Evolutionary conservation across 2,797 vertebrate genomes (phyloP).

Genomic region (Sebastes baramenuke): DNA sequence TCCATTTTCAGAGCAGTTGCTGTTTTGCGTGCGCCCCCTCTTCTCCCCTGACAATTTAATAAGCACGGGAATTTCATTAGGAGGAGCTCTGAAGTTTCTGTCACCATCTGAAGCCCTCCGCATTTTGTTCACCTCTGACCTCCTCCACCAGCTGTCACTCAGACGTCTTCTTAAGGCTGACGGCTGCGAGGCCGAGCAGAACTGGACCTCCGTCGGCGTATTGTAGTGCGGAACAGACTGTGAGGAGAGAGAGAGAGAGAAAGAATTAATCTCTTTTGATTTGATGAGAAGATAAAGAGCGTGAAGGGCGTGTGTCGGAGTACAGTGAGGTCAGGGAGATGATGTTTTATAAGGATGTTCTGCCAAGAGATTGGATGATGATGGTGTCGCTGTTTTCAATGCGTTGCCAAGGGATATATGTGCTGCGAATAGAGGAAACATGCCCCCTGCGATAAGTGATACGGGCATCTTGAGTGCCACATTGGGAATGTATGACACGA

Average conservation of each 20-base stretch:
- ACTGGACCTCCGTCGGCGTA: background rate
- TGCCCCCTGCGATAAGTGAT: slow-evolving; percentile 66
- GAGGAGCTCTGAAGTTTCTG: slow-evolving; percentile 43
- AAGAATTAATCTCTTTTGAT: background rate
- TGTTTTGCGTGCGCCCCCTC: slow-evolving; percentile 13
- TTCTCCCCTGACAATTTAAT: slow-evolving; percentile 53
- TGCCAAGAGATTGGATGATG: slow-evolving; percentile 37
- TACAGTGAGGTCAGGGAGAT: slow-evolving; percentile 25
- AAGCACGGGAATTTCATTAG: slow-evolving; percentile 58
- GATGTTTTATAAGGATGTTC: slow-evolving; percentile 23
- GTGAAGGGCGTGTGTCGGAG: background rate
- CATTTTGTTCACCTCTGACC: slow-evolving; percentile 51
- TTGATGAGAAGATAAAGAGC: background rate
- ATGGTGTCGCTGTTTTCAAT: slow-evolving; percentile 28
- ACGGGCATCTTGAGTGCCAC: slow-evolving; percentile 57
- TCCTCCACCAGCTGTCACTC: slow-evolving; percentile 51
- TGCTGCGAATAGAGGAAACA: slow-evolving; percentile 41
- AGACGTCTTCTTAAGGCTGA: slow-evolving; percentile 37
- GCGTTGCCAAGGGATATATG: slow-evolving; percentile 33
- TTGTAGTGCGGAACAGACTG: background rate
- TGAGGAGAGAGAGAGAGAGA: background rate
- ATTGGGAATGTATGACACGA: slow-evolving; percentile 62
- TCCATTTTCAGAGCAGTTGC: slow-evolving; percentile 67
- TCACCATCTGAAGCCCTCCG: slow-evolving; percentile 48
- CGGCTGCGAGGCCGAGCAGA: background rate